A percentile compares a stretch with the other conserved stretches of the same genome.
Evolutionary conservation across 2,797 vertebrate species (phyloP).

Genomic region (Tapirus indicus): DNA sequence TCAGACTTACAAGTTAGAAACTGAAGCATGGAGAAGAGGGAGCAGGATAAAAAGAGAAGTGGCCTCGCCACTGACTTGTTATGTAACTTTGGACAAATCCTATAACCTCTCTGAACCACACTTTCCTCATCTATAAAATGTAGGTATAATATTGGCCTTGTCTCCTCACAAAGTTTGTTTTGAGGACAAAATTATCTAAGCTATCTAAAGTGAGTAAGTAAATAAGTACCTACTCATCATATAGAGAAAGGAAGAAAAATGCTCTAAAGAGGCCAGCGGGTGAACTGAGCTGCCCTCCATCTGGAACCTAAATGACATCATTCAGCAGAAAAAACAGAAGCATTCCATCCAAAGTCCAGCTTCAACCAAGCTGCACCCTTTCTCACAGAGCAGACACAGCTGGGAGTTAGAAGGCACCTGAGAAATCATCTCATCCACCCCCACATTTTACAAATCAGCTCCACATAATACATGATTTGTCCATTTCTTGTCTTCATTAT

Average conservation of each 20-base stretch:
- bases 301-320: not conserved
- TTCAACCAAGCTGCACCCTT: not conserved
- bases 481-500: not conserved
- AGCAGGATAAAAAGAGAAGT: not conserved
- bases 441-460: not conserved
- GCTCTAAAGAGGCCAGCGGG: not conserved
- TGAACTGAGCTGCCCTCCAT: not conserved
- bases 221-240: not conserved
- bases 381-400: not conserved
- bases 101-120: not conserved
- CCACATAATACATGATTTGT: not conserved
- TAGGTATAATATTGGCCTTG: not conserved
- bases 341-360: not conserved
- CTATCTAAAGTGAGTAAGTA: not conserved
- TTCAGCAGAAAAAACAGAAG: not conserved
- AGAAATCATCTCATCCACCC: not conserved
- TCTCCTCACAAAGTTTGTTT: conserved; percentile 3
- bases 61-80: not conserved
- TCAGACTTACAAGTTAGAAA: not conserved
- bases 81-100: not conserved
- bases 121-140: not conserved
- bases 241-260: not conserved
- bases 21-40: not conserved
- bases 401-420: not conserved
- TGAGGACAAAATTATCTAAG: conserved; percentile 5